phyloP scores from a whole-genome alignment of 2,888 invertebrate genomes.

The Cheilosia vulpina region DNA sequence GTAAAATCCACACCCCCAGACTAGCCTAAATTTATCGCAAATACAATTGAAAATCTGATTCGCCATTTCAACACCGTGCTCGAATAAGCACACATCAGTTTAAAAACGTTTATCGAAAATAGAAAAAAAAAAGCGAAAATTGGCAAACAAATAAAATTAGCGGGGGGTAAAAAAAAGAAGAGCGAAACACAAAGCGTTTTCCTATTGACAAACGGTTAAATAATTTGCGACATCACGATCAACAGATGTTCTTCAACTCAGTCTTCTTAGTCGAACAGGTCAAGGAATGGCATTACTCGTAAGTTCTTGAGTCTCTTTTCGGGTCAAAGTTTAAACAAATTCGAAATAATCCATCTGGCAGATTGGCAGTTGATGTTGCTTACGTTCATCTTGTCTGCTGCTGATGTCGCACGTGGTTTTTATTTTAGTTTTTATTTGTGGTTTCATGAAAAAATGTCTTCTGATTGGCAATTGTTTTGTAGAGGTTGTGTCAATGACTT shows the following conservation, averaged over 20 bases:
- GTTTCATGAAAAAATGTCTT: slow-evolving; percentile 33
- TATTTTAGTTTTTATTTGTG: neutral
- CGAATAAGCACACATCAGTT: neutral
- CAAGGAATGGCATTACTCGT: slow-evolving; percentile 17
- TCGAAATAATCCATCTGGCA: slow-evolving; percentile 73
- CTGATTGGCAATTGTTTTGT: slow-evolving; percentile 62
- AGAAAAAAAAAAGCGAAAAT: neutral
- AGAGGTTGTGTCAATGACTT: slow-evolving; percentile 65
- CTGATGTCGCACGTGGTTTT: slow-evolving; percentile 62
- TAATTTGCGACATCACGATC: slow-evolving; percentile 28
- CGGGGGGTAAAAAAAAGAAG: neutral
- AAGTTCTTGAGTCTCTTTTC: slow-evolving; percentile 31
- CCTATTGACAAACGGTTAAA: slow-evolving; percentile 36
- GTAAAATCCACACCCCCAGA: slow-evolving; percentile 28
- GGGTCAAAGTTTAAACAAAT: slow-evolving; percentile 66
- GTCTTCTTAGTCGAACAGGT: slow-evolving; percentile 3
- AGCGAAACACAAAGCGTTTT: slow-evolving; percentile 15
- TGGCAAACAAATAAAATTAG: slow-evolving; percentile 42
- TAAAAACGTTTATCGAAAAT: neutral
- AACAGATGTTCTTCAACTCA: slow-evolving; percentile 42
- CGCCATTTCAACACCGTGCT: neutral
- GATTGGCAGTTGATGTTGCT: slow-evolving; percentile 47
- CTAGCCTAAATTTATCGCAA: slow-evolving; percentile 15
- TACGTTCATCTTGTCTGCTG: slow-evolving; percentile 59
- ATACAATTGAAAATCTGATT: neutral